Conservation (phyloP, 2,113 vertebrate genomes). For the Petroica traversi region DNA sequence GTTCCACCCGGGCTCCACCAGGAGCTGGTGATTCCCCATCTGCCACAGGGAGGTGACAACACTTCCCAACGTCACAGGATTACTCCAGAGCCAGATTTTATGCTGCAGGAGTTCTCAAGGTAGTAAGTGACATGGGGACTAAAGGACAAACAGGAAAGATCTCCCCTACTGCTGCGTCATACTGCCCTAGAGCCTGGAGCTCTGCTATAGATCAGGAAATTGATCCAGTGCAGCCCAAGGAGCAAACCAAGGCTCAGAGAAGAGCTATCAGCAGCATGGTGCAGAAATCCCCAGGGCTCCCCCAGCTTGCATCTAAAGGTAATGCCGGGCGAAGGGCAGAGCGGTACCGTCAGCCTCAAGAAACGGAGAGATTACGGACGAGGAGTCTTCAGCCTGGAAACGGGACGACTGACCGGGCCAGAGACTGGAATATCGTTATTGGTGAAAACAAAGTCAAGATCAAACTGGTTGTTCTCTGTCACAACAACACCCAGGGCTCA, state of each 20-base stretch:
- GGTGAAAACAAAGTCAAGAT: neutral
- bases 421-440: neutral
- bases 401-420: neutral
- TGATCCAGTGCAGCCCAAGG: neutral
- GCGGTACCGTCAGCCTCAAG: neutral
- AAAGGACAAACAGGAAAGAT: neutral
- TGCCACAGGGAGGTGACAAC: neutral
- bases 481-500: neutral
- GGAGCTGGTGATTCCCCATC: rapidly evolving
- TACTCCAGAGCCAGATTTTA: neutral
- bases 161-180: neutral
- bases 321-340: neutral
- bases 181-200: neutral
- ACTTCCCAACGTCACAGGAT: rapidly evolving
- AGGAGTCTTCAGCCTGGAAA: constrained; percentile 18
- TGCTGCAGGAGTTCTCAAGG: neutral
- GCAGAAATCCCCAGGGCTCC: neutral
- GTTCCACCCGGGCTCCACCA: neutral
- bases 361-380: neutral
- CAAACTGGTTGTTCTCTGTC: neutral
- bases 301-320: neutral
- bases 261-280: neutral
- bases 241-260: neutral
- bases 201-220: neutral
- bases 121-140: rapidly evolving